A percentile compares a stretch with the other conserved stretches of the same genome.
Conservation (phyloP, 2,888 invertebrate genomes). For the Eretmocerus hayati region DNA sequence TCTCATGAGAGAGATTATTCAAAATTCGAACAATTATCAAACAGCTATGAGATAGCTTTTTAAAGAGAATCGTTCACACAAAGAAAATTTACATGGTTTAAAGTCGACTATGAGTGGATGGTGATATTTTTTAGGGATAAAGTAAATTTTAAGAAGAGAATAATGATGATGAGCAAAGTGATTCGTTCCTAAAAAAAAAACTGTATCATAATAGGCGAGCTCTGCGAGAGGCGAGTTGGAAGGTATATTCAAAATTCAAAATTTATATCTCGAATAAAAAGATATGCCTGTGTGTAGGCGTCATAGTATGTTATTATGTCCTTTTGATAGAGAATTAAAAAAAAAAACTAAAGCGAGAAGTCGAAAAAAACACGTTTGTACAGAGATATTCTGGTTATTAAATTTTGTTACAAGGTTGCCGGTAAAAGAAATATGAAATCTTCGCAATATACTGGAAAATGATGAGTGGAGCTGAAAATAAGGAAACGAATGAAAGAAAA, state of each 20-base stretch:
- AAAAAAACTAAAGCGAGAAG: slow-evolving; percentile 26
- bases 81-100: slow-evolving; percentile 43
- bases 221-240: slow-evolving; percentile 25
- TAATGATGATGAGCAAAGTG: slow-evolving; percentile 35
- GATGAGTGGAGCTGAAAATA: slow-evolving; percentile 18
- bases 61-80: slow-evolving; percentile 29
- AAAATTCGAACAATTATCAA: slow-evolving; percentile 37
- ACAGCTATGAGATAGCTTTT: slow-evolving; percentile 38
- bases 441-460: slow-evolving; percentile 12
- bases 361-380: slow-evolving; percentile 42
- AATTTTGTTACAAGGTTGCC: slow-evolving; percentile 42
- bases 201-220: slow-evolving; percentile 30
- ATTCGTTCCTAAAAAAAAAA: slow-evolving; percentile 41
- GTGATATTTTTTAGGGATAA: slow-evolving; percentile 37
- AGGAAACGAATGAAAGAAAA: slow-evolving; percentile 28
- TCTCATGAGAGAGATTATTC: slow-evolving; percentile 21
- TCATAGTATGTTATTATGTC: slow-evolving; percentile 35
- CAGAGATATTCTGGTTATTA: slow-evolving; percentile 48
- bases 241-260: slow-evolving; percentile 44
- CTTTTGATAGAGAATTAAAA: slow-evolving; percentile 37
- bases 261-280: slow-evolving; percentile 37
- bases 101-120: slow-evolving; percentile 27
- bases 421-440: slow-evolving; percentile 20
- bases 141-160: slow-evolving; percentile 33
- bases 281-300: slow-evolving; percentile 1